A percentile compares a stretch with the other conserved stretches of the same genome.
Evolutionary conservation across 2,113 vertebrate species (phyloP).

Genomic region (Egretta garzetta): DNA sequence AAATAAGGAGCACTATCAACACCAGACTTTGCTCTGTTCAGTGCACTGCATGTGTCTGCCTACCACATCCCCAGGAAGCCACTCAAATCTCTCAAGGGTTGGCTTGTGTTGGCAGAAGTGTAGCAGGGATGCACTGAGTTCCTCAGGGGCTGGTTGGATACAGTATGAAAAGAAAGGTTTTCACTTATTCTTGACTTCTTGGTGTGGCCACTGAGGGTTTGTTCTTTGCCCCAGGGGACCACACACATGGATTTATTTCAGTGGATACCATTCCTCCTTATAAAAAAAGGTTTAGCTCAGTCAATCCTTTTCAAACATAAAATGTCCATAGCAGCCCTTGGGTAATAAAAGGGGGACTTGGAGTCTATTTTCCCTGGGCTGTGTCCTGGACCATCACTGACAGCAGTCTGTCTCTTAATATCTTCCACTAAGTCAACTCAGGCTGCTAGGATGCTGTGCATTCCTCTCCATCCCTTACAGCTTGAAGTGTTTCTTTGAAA

Average conservation of each 20-base stretch:
- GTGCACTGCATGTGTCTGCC: neutral
- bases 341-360: neutral
- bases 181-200: neutral
- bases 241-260: neutral
- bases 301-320: neutral
- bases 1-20: accelerated
- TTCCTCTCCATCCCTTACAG: neutral
- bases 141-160: neutral
- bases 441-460: neutral
- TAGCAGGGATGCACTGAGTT: neutral
- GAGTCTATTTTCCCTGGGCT: neutral
- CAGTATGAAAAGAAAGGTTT: neutral
- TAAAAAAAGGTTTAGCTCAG: neutral
- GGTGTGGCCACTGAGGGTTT: neutral
- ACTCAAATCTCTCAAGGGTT: neutral
- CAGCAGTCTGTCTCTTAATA: neutral
- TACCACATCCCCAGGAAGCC: neutral
- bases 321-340: neutral
- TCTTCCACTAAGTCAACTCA: neutral
- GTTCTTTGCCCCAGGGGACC: neutral
- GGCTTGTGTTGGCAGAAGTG: neutral
- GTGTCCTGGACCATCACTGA: neutral
- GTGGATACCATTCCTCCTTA: neutral
- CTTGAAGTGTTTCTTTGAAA: neutral
- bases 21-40: neutral